Evolutionary conservation across 2,797 vertebrate genomes (phyloP), one percentile per base, ranked within the genome.

Genomic region (Poeciliopsis paucimaculata): DNA sequence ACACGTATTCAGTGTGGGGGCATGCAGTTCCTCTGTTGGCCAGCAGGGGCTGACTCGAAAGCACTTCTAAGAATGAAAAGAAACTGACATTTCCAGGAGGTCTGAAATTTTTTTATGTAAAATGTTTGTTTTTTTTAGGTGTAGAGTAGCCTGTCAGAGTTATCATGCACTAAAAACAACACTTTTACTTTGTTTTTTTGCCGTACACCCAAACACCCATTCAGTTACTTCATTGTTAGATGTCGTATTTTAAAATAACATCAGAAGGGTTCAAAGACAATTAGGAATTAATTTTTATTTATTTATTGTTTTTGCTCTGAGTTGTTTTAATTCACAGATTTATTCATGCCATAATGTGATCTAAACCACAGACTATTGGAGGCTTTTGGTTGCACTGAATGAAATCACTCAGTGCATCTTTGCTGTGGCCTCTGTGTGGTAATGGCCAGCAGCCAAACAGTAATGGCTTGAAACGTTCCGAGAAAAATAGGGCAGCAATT

Each of bases 401-500:
- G 55, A 79, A 87, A 83, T 87, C 80, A 31, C 71, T 11, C 51
- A 77, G 80, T 70, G 70, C 53, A 74, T 90, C 82, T 84, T 53
- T 73, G 46, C 55, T 72, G 74, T 62, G 9, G 76, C 60, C 84
- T 66, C 84, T 79, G 86, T 80, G 82, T 72, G 86, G 76, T 90
- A 86, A 89, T 82, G 86, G 82, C 86, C 18, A 72, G 82, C 87
- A 47, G 84, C 86, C 84, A 79, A 78, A 66, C 47, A 1, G 28
- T 93, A 93, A 93, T 89, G 79, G 82, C 85, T 86, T 77, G 3
- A 85, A 93, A 90, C 90, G 89, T 90, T 89, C 87, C 76, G 64
- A 86, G 82, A 83, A 89, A 91, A 92, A 88, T 77, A 73, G 81
- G 76, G 36, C 86, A 84, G 77, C 81, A 86, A 81, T 89, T 88